Evolutionary conservation across 64 coral and sea anemone species (phyloP), one percentile per base, ranked within the genome.

Genomic region (Stichodactyla helianthus): DNA sequence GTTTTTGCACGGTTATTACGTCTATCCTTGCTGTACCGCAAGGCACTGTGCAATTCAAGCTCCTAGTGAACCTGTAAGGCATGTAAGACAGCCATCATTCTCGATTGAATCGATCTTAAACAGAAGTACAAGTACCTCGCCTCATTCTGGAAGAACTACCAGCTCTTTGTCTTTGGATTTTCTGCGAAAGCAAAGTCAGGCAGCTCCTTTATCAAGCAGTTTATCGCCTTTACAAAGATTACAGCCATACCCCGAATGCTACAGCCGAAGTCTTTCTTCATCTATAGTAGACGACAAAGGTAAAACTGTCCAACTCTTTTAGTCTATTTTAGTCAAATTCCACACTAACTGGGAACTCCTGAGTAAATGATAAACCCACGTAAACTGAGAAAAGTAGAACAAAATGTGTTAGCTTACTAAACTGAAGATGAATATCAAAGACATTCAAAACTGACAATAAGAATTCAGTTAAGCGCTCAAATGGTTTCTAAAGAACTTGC

Each of bases 141-240:
- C 78, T 18, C 25, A 13, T 2, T 23, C 68, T 4, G 11, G 25
- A 4, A 81, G 17, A 81, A 53, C 50, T 6, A 51, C 78, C 6
- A 81, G 16, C 16, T 51, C 78, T 5, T 19, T 52, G 2, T 81
- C 78, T 15, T n/a, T 81, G 31, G 78, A 81, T 54, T 81, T 52
- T 10, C 51, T 81, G 4, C 35, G 51, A 52, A 81, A 51, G 78
- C 78, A 81, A 52, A 15, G 78, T 16, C 27, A 31, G 31, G 78
- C 78, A 28, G 35, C 78, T 51, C 19, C 78, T 23, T 52, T 81
- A 20, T 18, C 78, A 8, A 54, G 13, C 6, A 53, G 78, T 53
- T 81, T 81, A 54, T 81, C 78, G 4, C 35, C 78, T 5, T 54
- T 81, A 81, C 78, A 81, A n/a, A 81, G 78, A 81, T 28, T 52